Percentiles rank a stretch among this genome's conserved stretches.
Evolutionary conservation across 2,113 vertebrate genomes (phyloP).

Genomic region (Merops nubicus): DNA sequence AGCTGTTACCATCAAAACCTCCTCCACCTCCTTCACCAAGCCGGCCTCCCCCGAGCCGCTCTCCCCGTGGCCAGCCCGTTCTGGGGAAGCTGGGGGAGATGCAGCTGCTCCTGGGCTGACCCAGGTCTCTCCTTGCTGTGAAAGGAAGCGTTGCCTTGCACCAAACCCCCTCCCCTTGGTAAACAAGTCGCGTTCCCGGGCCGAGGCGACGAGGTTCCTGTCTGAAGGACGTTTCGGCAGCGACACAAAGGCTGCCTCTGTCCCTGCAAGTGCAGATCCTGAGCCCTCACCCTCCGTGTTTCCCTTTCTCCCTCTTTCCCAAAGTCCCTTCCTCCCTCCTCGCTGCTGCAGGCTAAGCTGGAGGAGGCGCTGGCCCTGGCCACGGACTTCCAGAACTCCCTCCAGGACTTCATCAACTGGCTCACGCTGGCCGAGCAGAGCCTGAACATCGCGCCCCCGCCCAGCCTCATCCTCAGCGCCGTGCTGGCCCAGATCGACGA

Average conservation of each 20-base stretch:
- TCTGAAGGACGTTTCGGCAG: neutral
- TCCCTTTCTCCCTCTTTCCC: neutral
- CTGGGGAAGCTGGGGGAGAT: neutral
- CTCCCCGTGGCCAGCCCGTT: neutral
- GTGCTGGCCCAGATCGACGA: conserved; percentile 97
- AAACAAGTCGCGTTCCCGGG: neutral
- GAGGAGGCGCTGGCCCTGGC: conserved; percentile 92
- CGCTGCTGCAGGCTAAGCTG: conserved; percentile 84
- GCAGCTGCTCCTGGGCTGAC: neutral
- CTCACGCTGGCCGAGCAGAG: conserved; percentile 94
- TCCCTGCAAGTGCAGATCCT: neutral
- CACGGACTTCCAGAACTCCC: conserved; percentile 93
- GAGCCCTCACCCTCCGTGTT: conserved; percentile 13
- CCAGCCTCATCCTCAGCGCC: conserved; percentile 91
- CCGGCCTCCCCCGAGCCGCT: neutral
- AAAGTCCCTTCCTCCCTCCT: neutral
- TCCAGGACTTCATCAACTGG: conserved; percentile 99
- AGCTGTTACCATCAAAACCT: neutral
- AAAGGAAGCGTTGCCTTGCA: neutral
- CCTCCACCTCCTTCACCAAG: neutral
- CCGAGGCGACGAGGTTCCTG: neutral
- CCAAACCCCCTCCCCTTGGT: conserved; percentile 25
- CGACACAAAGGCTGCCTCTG: conserved; percentile 55
- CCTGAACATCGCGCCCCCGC: conserved; percentile 88
- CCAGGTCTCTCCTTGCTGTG: conserved; percentile 18